A percentile compares a stretch with the other conserved stretches of the same genome.
These are phyloP conservation scores for Callyntrura sp. DNA, from an alignment of 2,888 invertebrate genomes.

Conservation along the genomic window DNA sequence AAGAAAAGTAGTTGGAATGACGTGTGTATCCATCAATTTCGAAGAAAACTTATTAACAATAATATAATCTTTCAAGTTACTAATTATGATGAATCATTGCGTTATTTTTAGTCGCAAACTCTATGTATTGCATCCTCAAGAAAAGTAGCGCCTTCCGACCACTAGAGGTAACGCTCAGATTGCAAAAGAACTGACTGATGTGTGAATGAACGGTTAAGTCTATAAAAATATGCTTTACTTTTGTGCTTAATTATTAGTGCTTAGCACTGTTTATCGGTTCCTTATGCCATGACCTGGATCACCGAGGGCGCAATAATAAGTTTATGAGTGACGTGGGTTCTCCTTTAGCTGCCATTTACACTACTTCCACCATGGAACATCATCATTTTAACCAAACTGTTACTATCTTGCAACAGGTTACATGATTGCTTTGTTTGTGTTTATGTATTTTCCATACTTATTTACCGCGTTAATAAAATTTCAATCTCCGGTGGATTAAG, in stretches of 20 bases:
- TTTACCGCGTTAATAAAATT: not conserved
- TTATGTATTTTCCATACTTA: too few relatives aligned
- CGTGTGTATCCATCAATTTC: too few relatives aligned
- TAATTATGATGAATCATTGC: too few relatives aligned
- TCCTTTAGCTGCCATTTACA: constrained; percentile 93
- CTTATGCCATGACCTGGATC: constrained; percentile 94
- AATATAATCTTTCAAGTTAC: too few relatives aligned
- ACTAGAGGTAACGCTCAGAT: constrained; percentile 89
- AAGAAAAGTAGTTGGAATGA: too few relatives aligned
- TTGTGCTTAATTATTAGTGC: constrained; percentile 89
- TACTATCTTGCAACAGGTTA: constrained; percentile 92
- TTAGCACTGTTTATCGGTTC: constrained; percentile 92
- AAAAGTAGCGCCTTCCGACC: constrained; percentile 87
- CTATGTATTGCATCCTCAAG: constrained; percentile 92
- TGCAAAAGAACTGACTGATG: too few relatives aligned
- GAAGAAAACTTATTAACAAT: too few relatives aligned
- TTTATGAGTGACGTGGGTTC: constrained; percentile 94
- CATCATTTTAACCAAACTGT: constrained; percentile 96
- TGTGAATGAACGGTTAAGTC: too few relatives aligned
- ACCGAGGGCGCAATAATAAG: constrained; percentile 94
- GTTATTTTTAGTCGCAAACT: constrained; percentile 92
- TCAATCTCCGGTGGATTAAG: too few relatives aligned
- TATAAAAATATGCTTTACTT: too few relatives aligned
- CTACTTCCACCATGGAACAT: constrained; percentile 93
- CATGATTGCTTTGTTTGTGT: too few relatives aligned